Evolutionary conservation across 2,113 vertebrate genomes (phyloP).

Genomic region (Calypte anna): DNA sequence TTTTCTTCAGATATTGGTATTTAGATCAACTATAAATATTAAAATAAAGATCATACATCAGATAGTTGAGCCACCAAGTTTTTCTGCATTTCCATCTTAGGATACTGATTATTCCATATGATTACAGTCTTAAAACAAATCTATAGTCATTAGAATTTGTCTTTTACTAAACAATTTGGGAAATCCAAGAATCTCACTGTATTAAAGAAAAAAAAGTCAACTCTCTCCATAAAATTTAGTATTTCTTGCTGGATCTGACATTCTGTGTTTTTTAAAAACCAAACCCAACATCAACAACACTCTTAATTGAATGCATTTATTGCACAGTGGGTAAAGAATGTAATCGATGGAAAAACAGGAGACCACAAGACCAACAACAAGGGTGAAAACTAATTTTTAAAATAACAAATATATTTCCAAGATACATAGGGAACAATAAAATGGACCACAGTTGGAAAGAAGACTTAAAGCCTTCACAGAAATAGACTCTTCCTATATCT

Average conservation of each 20-base stretch:
- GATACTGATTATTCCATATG: not conserved
- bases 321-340: not conserved
- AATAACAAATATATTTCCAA: not conserved
- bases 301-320: not conserved
- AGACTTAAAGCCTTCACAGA: not conserved
- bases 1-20: not conserved
- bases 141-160: not conserved
- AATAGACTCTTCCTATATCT: not conserved
- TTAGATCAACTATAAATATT: not conserved
- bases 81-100: not conserved
- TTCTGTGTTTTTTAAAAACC: not conserved
- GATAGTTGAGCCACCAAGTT: not conserved
- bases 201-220: not conserved
- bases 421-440: rapidly evolving
- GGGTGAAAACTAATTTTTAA: not conserved
- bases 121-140: not conserved
- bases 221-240: not conserved
- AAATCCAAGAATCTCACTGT: not conserved
- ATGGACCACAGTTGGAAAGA: not conserved
- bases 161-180: not conserved
- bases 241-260: not conserved
- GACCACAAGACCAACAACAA: not conserved
- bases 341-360: not conserved
- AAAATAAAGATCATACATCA: not conserved
- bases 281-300: not conserved